Evolutionary conservation across 2,888 invertebrate species (phyloP), one percentile per base, ranked within the genome.

Genomic region (Hyppa rectilinea): DNA sequence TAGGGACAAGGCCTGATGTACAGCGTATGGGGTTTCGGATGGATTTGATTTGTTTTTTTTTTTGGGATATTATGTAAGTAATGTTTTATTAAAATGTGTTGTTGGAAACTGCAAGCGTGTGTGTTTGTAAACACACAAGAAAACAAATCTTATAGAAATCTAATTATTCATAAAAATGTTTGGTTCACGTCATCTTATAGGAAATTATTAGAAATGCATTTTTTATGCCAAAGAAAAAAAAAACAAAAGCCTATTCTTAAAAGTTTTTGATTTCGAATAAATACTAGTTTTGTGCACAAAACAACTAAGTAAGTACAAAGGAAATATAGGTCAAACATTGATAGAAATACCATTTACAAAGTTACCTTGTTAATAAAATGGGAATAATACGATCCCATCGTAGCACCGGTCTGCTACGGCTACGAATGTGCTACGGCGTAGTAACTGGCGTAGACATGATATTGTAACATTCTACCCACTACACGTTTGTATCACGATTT

Each of bases 1-100:
- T 80, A 75, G 84, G 84, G 90, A 88, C 82, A n/a, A 36, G n/a
- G 67, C 53, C 83, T 86, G 86, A 85, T 88, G 85, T 86, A 86
- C 81, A 74, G 53, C 71, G 59, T 63, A 83, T 68, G 67, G 47
- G 43, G 9, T 61, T 74, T 67, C 52, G 61, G 80, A 80, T 75
- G 76, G 71, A 79, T 77, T 61, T 76, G 65, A 64, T 66, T 60
- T 68, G 60, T 14, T 74, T 81, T 76, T 78, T 70, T 72, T 70
- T 72, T 36, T 55, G 56, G 34, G 31, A 66, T 71, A 65, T 47
- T 47, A 31, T 70, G 26, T 45, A 12, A n/a, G n/a, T 55, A 34
- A 6, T 72, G n/a, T 56, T 68, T 43, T 36, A 20, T 34, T 31
- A 4, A 10, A n/a, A 4, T 71, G 26, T 5, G 5, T 12, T 31